Conservation (phyloP, 2,888 invertebrate genomes). For the Euzetes globulus region DNA sequence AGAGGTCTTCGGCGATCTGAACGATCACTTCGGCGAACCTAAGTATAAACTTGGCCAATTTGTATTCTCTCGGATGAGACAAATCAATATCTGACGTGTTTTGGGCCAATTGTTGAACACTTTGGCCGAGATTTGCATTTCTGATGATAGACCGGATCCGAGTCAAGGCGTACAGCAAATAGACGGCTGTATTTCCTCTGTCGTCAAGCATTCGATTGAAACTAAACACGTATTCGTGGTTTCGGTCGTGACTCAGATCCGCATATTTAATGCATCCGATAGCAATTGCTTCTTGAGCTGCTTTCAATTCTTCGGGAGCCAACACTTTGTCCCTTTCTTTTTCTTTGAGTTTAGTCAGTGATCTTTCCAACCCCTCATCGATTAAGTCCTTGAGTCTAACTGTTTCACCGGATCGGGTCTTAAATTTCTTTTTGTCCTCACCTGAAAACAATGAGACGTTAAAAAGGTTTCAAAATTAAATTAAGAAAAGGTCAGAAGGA, state of each 20-base stretch:
- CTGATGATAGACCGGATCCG: conserved; percentile 84
- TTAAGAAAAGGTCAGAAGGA: background rate
- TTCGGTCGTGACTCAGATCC: conserved; percentile 85
- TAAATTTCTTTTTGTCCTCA: conserved; percentile 79
- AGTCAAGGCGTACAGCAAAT: conserved; percentile 86
- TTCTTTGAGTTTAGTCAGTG: conserved; percentile 72
- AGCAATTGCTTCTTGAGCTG: conserved; percentile 82
- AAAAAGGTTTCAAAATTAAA: no score
- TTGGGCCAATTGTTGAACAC: conserved; percentile 50
- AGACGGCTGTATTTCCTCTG: conserved; percentile 97
- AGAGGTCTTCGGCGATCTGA: conserved; percentile 71
- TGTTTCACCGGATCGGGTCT: conserved; percentile 94
- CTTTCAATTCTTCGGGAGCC: conserved; percentile 66
- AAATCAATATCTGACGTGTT: conserved; percentile 52
- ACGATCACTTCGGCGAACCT: conserved; percentile 79
- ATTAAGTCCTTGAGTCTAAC: conserved; percentile 76
- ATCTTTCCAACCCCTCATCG: conserved; percentile 64
- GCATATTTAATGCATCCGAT: conserved; percentile 99
- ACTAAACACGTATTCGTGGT: conserved; percentile 91
- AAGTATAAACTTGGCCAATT: conserved; percentile 66
- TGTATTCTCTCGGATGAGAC: conserved; percentile 87
- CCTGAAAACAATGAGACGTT: conserved; percentile 10
- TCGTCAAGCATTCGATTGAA: conserved; percentile 98
- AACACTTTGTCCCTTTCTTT: conserved; percentile 74
- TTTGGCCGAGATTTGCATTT: conserved; percentile 61